Conservation (phyloP, 2,797 vertebrate genomes). For the Typhlichthys subterraneus region DNA sequence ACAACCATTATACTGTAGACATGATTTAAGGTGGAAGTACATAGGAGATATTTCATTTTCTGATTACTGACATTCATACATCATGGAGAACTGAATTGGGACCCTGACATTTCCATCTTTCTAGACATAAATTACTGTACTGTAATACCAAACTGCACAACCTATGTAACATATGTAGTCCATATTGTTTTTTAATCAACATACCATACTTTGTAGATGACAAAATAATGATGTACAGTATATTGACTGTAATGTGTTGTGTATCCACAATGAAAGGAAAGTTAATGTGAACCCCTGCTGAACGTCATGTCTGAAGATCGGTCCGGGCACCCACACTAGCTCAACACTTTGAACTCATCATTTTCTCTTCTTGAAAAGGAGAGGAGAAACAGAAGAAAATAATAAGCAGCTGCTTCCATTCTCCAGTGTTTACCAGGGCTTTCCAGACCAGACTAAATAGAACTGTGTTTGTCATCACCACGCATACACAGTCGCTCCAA, state of each 20-base stretch:
- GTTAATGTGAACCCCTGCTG: no score
- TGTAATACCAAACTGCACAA: not conserved
- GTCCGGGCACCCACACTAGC: no score
- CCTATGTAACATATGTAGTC: no score
- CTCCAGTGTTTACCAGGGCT: conserved; percentile 69
- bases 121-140: not conserved
- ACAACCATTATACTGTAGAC: not conserved
- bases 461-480: conserved; percentile 73
- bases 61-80: no score
- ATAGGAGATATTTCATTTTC: no score
- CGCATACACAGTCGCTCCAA: conserved; percentile 65
- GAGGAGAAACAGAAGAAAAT: conserved; percentile 32
- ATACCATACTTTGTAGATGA: no score
- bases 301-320: no score
- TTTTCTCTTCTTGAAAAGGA: not conserved
- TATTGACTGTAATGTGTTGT: no score
- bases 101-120: conserved; percentile 1
- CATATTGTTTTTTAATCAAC: no score
- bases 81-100: not conserved
- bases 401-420: conserved; percentile 71
- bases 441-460: conserved; percentile 74
- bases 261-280: no score
- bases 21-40: not conserved
- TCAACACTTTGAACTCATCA: no score
- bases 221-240: no score